Percentiles rank a stretch among this genome's conserved stretches.
phyloP scores from a whole-genome alignment of 2,888 invertebrate genomes.

The Corbicula japonica region DNA sequence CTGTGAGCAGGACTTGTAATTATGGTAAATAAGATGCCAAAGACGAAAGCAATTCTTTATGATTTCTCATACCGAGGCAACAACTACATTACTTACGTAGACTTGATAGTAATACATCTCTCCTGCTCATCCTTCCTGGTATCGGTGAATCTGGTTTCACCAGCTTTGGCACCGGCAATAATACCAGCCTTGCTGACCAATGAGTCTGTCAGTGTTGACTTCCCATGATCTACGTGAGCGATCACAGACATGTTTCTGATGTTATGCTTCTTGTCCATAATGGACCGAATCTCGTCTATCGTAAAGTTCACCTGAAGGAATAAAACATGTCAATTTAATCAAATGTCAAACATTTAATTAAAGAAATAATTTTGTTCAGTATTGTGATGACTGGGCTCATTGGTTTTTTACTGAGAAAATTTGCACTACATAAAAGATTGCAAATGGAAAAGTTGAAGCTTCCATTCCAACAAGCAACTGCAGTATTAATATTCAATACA shows the following conservation, averaged over 20 bases:
- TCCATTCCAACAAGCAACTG: background rate
- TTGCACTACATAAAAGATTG: too few species aligned
- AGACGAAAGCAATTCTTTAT: too few species aligned
- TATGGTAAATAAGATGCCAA: too few species aligned
- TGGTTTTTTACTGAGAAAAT: too few species aligned
- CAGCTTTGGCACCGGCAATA: constrained; percentile 99
- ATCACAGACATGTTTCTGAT: constrained; percentile 99
- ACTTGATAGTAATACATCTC: constrained; percentile 99
- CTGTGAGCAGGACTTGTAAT: too few species aligned
- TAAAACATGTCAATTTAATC: constrained; percentile 19
- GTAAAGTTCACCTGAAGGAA: constrained; percentile 98
- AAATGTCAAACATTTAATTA: background rate
- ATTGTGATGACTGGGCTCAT: too few species aligned
- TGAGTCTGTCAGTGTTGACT: constrained; percentile 99
- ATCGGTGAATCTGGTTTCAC: constrained; percentile 99
- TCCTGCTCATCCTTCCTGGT: constrained; percentile 99
- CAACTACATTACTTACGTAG: constrained; percentile 98
- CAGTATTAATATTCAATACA: too few species aligned
- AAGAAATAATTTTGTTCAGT: too few species aligned
- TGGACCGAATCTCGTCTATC: constrained; percentile 99
- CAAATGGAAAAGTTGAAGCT: background rate
- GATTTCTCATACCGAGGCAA: too few species aligned
- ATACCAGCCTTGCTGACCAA: constrained; percentile 99
- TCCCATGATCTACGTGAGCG: constrained; percentile 99
- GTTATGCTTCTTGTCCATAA: constrained; percentile 99